phyloP scores from a whole-genome alignment of 2,888 invertebrate species.

The Caenorhabditis uteleia region DNA sequence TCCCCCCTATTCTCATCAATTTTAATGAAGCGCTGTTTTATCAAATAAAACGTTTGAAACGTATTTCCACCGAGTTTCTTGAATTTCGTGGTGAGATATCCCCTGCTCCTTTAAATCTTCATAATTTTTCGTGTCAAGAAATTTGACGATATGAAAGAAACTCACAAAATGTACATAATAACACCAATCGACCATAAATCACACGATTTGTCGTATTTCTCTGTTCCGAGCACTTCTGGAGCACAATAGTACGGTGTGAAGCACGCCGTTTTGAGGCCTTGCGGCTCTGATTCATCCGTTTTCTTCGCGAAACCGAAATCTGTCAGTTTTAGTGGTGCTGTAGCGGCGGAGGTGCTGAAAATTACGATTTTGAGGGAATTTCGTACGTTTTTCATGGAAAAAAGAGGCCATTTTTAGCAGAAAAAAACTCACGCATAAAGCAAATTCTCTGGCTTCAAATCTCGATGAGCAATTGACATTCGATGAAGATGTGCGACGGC shows the following conservation, averaged over 20 bases:
- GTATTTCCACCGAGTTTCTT: too few species aligned
- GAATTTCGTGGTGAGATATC: too few species aligned
- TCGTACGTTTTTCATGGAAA: background rate
- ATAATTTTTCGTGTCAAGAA: too few species aligned
- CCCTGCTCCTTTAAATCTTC: too few species aligned
- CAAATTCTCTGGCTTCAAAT: constrained; percentile 92
- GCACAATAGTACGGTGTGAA: constrained; percentile 98
- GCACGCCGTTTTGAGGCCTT: constrained; percentile 89
- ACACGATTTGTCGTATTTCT: constrained; percentile 97
- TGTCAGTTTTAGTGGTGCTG: constrained; percentile 89
- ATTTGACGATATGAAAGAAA: too few species aligned
- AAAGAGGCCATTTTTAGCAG: background rate
- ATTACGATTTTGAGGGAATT: too few species aligned
- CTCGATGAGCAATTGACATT: constrained; percentile 92
- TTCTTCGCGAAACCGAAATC: constrained; percentile 99
- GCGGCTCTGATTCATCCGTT: constrained; percentile 77
- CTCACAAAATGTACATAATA: constrained; percentile 95
- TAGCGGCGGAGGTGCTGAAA: constrained; percentile 71
- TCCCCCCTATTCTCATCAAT: too few species aligned
- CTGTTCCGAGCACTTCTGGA: constrained; percentile 82
- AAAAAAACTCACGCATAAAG: constrained; percentile 77
- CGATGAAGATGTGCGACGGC: constrained; percentile 92
- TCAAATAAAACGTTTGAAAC: too few species aligned
- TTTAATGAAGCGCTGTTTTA: too few species aligned
- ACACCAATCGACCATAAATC: constrained; percentile 99